A percentile compares a stretch with the other conserved stretches of the same genome.
phyloP scores from a whole-genome alignment of 2,888 invertebrate species.

The Eupsilia transversa region DNA sequence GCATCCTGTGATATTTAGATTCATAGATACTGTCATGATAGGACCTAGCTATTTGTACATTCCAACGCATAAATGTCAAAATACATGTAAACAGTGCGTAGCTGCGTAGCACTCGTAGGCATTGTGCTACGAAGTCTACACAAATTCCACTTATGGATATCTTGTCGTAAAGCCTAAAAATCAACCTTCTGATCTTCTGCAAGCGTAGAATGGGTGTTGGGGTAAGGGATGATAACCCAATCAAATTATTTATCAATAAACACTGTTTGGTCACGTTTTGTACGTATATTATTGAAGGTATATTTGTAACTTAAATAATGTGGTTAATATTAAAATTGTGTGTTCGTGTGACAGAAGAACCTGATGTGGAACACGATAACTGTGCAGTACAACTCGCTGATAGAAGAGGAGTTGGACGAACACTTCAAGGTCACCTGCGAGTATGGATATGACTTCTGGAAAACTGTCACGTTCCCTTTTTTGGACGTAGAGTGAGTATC shows the following conservation, averaged over 20 bases:
- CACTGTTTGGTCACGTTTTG: not conserved
- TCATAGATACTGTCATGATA: slow-evolving; percentile 24
- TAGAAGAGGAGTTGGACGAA: slow-evolving; percentile 98
- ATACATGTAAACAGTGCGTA: not conserved
- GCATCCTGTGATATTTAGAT: slow-evolving; percentile 31
- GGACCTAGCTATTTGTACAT: slow-evolving; percentile 12
- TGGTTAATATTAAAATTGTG: not conserved
- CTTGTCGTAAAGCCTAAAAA: not conserved
- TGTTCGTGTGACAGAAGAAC: slow-evolving; percentile 92
- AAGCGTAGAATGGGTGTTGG: not conserved
- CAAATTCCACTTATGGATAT: not conserved
- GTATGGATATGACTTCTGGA: slow-evolving; percentile 99
- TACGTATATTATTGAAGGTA: not conserved
- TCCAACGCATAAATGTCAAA: not conserved
- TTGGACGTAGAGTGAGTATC: slow-evolving; percentile 97
- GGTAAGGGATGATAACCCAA: no score
- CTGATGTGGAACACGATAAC: slow-evolving; percentile 99
- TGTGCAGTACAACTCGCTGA: slow-evolving; percentile 97
- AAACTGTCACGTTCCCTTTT: slow-evolving; percentile 98
- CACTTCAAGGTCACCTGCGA: slow-evolving; percentile 99
- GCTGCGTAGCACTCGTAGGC: slow-evolving; percentile 16
- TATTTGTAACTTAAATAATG: not conserved
- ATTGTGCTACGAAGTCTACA: slow-evolving; percentile 5
- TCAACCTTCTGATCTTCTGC: not conserved
- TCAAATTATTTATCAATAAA: no score